A percentile compares a stretch with the other conserved stretches of the same genome.
phyloP scores from a whole-genome alignment of 2,797 vertebrate genomes.

The Myotis myotis region DNA sequence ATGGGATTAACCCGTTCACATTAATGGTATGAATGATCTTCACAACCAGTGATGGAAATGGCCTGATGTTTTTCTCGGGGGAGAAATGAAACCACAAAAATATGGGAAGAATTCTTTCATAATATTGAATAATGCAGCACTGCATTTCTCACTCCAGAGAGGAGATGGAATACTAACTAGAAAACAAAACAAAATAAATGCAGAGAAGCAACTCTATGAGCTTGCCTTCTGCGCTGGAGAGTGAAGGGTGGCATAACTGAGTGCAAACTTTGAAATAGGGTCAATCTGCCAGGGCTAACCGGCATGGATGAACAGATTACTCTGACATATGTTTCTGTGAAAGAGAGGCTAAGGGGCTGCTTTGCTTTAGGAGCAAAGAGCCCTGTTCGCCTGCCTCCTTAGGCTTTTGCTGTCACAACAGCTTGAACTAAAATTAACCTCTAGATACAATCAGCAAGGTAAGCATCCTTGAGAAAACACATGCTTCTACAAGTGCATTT shows the following conservation, averaged over 20 bases:
- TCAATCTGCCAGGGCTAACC: too few relatives aligned
- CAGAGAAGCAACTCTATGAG: not conserved
- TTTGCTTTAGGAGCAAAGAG: too few relatives aligned
- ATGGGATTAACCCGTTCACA: constrained; percentile 43
- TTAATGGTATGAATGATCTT: constrained; percentile 45
- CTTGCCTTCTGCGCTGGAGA: not conserved
- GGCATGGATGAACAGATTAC: too few relatives aligned
- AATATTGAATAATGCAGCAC: constrained; percentile 17
- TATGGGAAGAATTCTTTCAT: constrained; percentile 67
- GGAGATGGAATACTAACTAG: not conserved
- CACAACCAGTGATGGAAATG: constrained; percentile 36
- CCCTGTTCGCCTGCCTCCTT: too few relatives aligned
- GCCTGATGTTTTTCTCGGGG: constrained; percentile 43
- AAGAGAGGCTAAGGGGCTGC: too few relatives aligned
- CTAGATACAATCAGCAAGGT: too few relatives aligned
- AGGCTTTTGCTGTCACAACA: too few relatives aligned
- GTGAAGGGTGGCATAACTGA: not conserved
- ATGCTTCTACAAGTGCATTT: too few relatives aligned
- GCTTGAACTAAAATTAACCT: too few relatives aligned
- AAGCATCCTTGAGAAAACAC: too few relatives aligned
- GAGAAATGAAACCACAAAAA: constrained; percentile 68
- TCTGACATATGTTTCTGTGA: too few relatives aligned
- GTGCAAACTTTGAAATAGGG: not conserved
- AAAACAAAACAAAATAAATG: not conserved
- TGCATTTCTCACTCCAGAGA: constrained; percentile 46